Evolutionary conservation across 2,797 vertebrate species (phyloP).

Genomic region (Chlorospingus flavigularis): DNA sequence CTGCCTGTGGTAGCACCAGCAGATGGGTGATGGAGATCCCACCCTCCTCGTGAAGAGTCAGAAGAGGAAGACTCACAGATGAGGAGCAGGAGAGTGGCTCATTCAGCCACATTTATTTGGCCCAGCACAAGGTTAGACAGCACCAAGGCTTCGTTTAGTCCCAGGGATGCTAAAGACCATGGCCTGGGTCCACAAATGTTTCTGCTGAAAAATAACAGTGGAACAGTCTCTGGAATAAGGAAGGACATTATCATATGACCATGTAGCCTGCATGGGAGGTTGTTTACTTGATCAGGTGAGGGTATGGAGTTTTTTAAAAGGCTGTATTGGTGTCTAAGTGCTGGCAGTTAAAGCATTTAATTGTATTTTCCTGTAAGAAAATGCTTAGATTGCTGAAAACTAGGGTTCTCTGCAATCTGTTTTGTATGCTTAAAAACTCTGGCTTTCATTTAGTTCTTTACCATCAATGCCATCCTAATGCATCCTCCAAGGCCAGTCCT

Average conservation of each 20-base stretch:
- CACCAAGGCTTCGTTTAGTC: not conserved
- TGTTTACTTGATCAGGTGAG: not conserved
- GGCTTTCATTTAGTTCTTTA: not conserved
- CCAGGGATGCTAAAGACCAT: not conserved
- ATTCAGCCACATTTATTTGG: not conserved
- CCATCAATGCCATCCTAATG: not conserved
- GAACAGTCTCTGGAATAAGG: not conserved
- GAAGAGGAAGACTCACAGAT: not conserved
- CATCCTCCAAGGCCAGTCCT: not conserved
- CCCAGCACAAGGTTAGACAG: not conserved
- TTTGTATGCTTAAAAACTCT: not conserved
- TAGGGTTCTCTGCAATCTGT: not conserved
- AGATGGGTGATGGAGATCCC: not conserved
- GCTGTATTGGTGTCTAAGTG: not conserved
- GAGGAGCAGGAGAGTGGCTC: not conserved
- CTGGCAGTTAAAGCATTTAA: slow-evolving; percentile 8
- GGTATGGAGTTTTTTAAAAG: not conserved
- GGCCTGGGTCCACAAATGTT: not conserved
- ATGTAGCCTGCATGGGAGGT: not conserved
- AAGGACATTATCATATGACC: not conserved
- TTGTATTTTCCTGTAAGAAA: slow-evolving; percentile 30
- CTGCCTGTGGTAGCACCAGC: not conserved
- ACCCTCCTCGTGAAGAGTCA: not conserved
- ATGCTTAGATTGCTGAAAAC: slow-evolving; percentile 20
- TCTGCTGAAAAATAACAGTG: not conserved